Evolutionary conservation across 2,797 vertebrate genomes (phyloP).

Genomic region (Danio kyathit): DNA sequence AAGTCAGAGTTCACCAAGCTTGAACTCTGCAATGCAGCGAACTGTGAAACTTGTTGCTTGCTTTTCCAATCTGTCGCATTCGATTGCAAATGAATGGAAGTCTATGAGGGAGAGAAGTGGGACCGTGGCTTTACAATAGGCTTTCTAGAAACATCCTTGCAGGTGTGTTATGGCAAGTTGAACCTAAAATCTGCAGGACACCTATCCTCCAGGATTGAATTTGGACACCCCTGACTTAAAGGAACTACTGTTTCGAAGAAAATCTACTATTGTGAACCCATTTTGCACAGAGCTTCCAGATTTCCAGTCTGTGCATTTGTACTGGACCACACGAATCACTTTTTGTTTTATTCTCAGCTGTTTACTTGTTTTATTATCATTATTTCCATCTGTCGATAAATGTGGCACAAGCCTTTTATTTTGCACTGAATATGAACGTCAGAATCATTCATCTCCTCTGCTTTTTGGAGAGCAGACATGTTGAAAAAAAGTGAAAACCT

Average conservation of each 20-base stretch:
- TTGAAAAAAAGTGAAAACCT: conserved; percentile 68
- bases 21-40: too few species aligned
- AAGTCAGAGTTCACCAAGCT: too few species aligned
- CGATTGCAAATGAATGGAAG: too few species aligned
- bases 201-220: too few species aligned
- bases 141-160: too few species aligned
- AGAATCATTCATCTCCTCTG: conserved; percentile 85
- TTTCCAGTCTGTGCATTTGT: conserved; percentile 58
- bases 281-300: conserved; percentile 61
- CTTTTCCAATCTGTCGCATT: too few species aligned
- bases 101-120: too few species aligned
- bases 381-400: conserved; percentile 74
- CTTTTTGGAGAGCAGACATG: conserved; percentile 74
- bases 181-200: too few species aligned
- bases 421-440: conserved; percentile 86
- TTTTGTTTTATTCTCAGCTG: conserved; percentile 39
- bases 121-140: too few species aligned
- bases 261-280: conserved; percentile 54
- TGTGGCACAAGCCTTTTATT: conserved; percentile 82
- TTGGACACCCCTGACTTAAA: neutral
- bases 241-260: conserved; percentile 63
- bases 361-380: conserved; percentile 55
- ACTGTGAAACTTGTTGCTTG: too few species aligned
- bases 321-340: conserved; percentile 78
- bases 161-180: too few species aligned